Conservation (phyloP, 2,888 invertebrate species). For the Nomada lathburiana region DNA sequence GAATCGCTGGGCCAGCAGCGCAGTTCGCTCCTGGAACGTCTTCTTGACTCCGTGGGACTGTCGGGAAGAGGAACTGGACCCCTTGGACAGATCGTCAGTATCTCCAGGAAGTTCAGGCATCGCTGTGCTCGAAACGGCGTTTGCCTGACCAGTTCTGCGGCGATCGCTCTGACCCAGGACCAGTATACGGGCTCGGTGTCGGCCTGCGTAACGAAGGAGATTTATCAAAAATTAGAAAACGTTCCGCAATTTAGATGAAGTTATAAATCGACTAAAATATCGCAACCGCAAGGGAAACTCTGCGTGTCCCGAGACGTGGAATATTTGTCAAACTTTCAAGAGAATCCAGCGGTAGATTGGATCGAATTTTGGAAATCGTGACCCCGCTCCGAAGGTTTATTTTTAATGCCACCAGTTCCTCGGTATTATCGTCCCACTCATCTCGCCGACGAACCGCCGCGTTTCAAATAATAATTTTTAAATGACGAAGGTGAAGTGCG, state of each 20-base stretch:
- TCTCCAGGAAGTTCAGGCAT: constrained; percentile 89
- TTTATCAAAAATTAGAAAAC: not conserved
- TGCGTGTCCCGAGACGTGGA: no score
- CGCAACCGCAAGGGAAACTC: no score
- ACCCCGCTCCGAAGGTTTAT: no score
- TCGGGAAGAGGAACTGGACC: constrained; percentile 85
- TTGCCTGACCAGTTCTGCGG: constrained; percentile 90
- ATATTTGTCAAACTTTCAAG: no score
- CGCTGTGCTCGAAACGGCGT: constrained; percentile 89
- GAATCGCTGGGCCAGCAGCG: constrained; percentile 80
- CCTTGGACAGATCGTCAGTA: constrained; percentile 87
- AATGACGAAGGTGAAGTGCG: no score
- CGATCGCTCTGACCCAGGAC: constrained; percentile 91
- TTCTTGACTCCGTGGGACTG: constrained; percentile 83
- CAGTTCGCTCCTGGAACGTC: constrained; percentile 81
- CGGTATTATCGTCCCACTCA: no score
- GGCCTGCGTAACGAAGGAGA: constrained; percentile 85
- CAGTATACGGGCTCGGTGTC: constrained; percentile 89
- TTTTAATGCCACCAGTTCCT: no score
- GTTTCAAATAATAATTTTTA: no score
- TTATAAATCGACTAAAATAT: no score
- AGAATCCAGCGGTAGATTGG: no score
- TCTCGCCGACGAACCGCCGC: no score
- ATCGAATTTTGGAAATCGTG: no score
- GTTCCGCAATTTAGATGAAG: not conserved